Evolutionary conservation across 1,140 invertebrate genomes (phyloP), one percentile per base, ranked within the genome.

Genomic region (Nymphalis io): DNA sequence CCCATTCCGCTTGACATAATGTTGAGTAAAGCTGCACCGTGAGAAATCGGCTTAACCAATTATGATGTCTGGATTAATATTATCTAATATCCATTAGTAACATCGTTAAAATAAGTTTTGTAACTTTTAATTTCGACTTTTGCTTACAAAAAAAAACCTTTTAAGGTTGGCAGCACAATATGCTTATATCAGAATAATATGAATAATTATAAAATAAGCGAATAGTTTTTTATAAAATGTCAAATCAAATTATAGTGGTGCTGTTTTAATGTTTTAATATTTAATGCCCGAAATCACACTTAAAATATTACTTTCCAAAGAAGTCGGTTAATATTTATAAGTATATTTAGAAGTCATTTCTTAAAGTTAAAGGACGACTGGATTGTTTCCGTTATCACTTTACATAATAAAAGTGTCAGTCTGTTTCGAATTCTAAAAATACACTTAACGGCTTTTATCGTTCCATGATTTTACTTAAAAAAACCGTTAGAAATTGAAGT

Each of bases 341-440:
- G 13, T 40, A 20, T 8, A 23, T 61, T 48, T 48, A 51, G 27
- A 40, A 33, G 11, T 23, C 1, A 16, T 13, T 18, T 55, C 39
- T 40, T 64, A 12, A 65, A 65, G 61, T 53, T 63, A 12, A 53
- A 39, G 42, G 40, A 23, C 13, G 62, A 65, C 21, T 57, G 51
- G 48, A 6, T 65, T 57, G 62, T 57, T 57, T 65, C 55, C 38
- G 62, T 65, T 65, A 65, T 65, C 62, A 42, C 44, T 42, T 53
- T 65, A 51, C 40, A 57, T 39, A 42, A 65, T 65, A 65, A 65
- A 65, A 65, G 38, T 39, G 51, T 44, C 51, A 23, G 51, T 65
- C 38, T 57, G 62, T 65, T 64, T 65, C 51, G 48, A 27, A 65
- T 51, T 57, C 51, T 65, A 57, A 57, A 65, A 65, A 65, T 65